These are phyloP conservation scores for Jacana jacana DNA, from an alignment of 2,113 vertebrate species.

Conservation along the genomic window DNA sequence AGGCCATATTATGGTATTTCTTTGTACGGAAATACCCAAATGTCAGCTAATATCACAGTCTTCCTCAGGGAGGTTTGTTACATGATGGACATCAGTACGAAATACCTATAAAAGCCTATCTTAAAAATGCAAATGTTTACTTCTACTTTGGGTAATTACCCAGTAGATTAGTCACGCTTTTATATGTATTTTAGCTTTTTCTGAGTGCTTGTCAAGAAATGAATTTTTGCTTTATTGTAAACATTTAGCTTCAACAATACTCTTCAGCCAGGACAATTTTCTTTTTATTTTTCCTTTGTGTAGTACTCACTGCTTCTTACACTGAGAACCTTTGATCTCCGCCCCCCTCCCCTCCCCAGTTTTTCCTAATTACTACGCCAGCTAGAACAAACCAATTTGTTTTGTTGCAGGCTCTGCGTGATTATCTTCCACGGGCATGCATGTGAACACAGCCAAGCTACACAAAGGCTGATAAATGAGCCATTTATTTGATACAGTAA, in stretches of 20 bases:
- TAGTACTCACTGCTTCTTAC: not conserved
- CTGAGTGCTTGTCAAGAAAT: not conserved
- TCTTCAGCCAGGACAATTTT: not conserved
- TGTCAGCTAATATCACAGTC: not conserved
- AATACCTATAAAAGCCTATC: not conserved
- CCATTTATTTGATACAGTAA: slow-evolving; percentile 62
- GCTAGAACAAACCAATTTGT: slow-evolving; percentile 38
- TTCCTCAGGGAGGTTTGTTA: not conserved
- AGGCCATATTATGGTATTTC: not conserved
- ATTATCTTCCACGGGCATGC: slow-evolving; percentile 50
- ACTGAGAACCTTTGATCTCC: not conserved
- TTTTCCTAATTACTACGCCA: not conserved
- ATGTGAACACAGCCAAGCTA: not conserved
- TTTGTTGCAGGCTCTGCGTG: slow-evolving; percentile 24
- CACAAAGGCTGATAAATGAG: slow-evolving; percentile 60
- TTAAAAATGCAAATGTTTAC: not conserved
- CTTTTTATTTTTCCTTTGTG: not conserved
- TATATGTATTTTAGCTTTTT: not conserved
- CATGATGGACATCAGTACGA: not conserved
- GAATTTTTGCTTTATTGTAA: not conserved
- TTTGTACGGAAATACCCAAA: not conserved
- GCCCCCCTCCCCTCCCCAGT: not conserved
- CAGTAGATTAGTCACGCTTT: not conserved
- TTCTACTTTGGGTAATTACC: not conserved
- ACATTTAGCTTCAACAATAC: not conserved